phyloP scores from a whole-genome alignment of 1,140 invertebrate genomes.

The Drosophila willistoni region DNA sequence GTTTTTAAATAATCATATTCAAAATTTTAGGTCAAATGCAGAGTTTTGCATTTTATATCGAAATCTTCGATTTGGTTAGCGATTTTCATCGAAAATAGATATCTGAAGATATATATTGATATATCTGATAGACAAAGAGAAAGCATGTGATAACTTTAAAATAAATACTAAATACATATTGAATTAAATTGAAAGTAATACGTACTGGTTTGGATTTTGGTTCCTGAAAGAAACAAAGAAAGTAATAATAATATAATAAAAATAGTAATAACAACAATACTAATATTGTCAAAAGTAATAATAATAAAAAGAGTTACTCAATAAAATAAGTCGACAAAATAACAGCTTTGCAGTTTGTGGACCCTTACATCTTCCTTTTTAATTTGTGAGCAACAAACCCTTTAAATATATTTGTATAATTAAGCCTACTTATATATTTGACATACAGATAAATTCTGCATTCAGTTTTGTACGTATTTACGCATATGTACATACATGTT shows the following conservation, averaged over 20 bases:
- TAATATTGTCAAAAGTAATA: constrained; percentile 44
- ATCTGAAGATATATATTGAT: no score
- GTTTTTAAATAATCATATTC: neutral
- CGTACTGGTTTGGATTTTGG: constrained; percentile 81
- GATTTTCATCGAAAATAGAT: neutral
- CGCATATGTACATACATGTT: neutral
- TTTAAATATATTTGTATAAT: neutral
- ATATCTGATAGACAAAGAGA: neutral
- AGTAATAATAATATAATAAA: constrained; percentile 46
- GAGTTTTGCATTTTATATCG: neutral
- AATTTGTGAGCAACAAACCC: neutral
- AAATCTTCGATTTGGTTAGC: neutral
- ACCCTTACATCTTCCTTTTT: neutral
- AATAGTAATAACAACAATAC: constrained; percentile 28
- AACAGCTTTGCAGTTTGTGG: constrained; percentile 22
- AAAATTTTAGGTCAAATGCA: neutral
- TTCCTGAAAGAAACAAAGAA: constrained; percentile 68
- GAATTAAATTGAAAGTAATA: constrained; percentile 42
- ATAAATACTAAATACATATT: constrained; percentile 20
- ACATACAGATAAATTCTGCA: neutral
- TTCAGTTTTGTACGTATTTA: no score
- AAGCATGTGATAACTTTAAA: constrained; percentile 14
- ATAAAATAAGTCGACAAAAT: constrained; percentile 18
- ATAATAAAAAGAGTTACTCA: constrained; percentile 35
- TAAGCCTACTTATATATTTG: no score